Conservation (phyloP, 2,888 invertebrate species). For the Cyrtodaria siliqua region DNA sequence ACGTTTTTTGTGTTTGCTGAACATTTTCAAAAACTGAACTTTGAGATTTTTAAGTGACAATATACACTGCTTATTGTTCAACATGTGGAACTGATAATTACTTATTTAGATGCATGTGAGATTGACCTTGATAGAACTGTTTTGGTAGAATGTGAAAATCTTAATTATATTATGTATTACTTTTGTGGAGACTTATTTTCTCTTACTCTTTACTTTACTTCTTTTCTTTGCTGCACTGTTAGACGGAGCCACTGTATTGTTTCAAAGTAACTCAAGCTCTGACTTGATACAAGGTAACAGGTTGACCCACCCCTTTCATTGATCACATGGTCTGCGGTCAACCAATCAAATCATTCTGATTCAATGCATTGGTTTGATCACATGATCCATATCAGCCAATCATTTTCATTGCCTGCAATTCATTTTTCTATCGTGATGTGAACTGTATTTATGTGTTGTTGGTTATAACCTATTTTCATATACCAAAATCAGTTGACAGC, state of each 20-base stretch:
- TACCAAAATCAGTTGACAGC: no score
- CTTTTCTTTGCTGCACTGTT: conserved; percentile 32
- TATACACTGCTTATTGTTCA: no score
- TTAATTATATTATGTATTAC: no score
- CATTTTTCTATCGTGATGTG: conserved; percentile 7
- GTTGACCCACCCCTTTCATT: conserved; percentile 45
- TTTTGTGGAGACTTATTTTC: neutral
- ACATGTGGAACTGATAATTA: no score
- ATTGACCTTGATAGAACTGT: no score
- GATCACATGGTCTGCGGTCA: conserved; percentile 9
- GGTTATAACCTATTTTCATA: no score
- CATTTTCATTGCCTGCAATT: conserved; percentile 11
- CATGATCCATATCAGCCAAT: conserved; percentile 10
- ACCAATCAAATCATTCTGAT: conserved; percentile 5
- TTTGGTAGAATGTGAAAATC: no score
- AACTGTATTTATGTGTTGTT: no score
- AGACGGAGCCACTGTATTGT: conserved; percentile 67
- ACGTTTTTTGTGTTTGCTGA: no score
- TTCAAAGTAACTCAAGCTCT: conserved; percentile 69
- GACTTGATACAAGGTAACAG: conserved; percentile 67
- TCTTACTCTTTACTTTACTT: conserved; percentile 2
- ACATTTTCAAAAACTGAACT: neutral
- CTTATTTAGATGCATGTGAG: no score
- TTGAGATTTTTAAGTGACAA: no score
- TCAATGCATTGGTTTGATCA: no score